These are phyloP conservation scores for Centroberyx gerrardi DNA, from an alignment of 2,797 vertebrate species.

Conservation along the genomic window DNA sequence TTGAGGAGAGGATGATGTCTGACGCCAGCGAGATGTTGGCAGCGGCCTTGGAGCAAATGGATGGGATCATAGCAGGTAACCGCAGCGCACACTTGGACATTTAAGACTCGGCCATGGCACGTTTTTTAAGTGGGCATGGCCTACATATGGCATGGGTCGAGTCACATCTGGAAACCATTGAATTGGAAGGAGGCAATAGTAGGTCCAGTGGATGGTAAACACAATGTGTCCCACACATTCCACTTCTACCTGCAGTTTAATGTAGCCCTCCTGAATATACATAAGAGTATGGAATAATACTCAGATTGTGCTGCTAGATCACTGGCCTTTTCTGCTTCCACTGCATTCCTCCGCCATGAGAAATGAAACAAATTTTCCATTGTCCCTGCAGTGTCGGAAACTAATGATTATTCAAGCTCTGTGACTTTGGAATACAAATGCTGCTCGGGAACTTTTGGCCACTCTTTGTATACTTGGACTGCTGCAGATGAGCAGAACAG, in stretches of 20 bases:
- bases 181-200: slow-evolving; percentile 42
- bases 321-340: slow-evolving; percentile 12
- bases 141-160: slow-evolving; percentile 9
- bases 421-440: slow-evolving; percentile 55
- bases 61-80: slow-evolving; percentile 97
- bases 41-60: slow-evolving; percentile 98
- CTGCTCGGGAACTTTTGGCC: slow-evolving; percentile 54
- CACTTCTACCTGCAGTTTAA: slow-evolving; percentile 49
- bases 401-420: slow-evolving; percentile 78
- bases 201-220: slow-evolving; percentile 27
- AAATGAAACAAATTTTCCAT: slow-evolving; percentile 77
- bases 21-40: slow-evolving; percentile 99
- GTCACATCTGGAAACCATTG: slow-evolving; percentile 77
- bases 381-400: slow-evolving; percentile 73
- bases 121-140: slow-evolving; percentile 55
- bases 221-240: slow-evolving; percentile 49
- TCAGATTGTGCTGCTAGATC: slow-evolving; percentile 39
- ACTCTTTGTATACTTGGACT: slow-evolving; percentile 28
- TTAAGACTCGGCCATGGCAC: slow-evolving; percentile 22
- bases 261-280: slow-evolving; percentile 38
- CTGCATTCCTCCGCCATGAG: slow-evolving; percentile 48
- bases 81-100: slow-evolving; percentile 35
- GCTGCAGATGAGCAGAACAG: slow-evolving; percentile 73
- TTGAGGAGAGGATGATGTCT: slow-evolving; percentile 90
- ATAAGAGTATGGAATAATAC: slow-evolving; percentile 31